Evolutionary conservation across 2,888 invertebrate genomes (phyloP).

Genomic region (Arctia plantaginis): DNA sequence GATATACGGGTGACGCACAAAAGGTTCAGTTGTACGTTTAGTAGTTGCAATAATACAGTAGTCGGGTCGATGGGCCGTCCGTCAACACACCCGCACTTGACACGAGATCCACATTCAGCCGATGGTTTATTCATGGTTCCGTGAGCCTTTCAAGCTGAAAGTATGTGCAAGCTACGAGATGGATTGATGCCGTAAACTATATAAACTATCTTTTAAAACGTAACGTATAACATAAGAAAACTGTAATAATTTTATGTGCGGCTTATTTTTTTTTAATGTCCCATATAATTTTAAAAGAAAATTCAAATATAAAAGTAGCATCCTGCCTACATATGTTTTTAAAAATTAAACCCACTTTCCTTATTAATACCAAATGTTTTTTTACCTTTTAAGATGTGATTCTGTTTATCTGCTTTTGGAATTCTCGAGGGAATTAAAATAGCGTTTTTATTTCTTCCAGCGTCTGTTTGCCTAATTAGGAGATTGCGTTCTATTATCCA

Average conservation of each 20-base stretch:
- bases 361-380: neutral
- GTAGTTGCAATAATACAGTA: constrained; percentile 53
- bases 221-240: neutral
- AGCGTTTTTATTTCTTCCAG: constrained; percentile 4
- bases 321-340: neutral
- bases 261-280: neutral
- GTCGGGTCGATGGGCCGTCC: constrained; percentile 56
- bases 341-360: neutral
- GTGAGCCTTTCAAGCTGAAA: constrained; percentile 57
- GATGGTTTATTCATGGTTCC: constrained; percentile 75
- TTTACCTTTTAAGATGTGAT: neutral
- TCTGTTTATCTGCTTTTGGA: constrained; percentile 8
- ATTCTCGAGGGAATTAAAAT: constrained; percentile 1
- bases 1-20: neutral
- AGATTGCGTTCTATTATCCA: constrained; percentile 23
- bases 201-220: constrained; percentile 19
- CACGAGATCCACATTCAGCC: constrained; percentile 74
- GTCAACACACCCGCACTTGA: constrained; percentile 72
- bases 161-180: constrained; percentile 59
- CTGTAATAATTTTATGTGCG: neutral
- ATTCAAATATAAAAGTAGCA: neutral
- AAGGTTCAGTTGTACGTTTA: constrained; percentile 37
- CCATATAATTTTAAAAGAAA: neutral
- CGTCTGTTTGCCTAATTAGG: constrained; percentile 29
- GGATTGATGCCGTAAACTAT: constrained; percentile 54